These are phyloP conservation scores for Mesaphorura yosii DNA, from an alignment of 1,140 invertebrate genomes.

Conservation along the genomic window DNA sequence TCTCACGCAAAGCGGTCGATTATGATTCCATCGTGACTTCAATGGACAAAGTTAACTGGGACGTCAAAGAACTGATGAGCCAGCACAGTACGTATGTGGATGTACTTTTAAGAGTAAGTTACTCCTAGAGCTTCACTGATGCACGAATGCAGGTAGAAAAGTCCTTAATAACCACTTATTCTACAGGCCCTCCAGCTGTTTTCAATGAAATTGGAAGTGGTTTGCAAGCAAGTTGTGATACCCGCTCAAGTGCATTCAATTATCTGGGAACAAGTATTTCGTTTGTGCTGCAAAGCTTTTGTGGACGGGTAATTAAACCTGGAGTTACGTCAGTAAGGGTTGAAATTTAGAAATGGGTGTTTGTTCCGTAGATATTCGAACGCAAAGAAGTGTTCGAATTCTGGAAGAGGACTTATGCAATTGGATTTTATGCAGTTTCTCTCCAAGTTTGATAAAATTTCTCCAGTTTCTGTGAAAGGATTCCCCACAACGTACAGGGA, in stretches of 20 bases:
- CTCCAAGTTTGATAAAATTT: constrained; percentile 77
- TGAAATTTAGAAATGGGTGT: neutral
- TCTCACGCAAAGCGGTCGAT: constrained; percentile 85
- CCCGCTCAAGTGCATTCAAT: constrained; percentile 54
- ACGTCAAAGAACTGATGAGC: constrained; percentile 77
- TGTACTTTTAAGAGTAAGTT: constrained; percentile 8
- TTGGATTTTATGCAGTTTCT: constrained; percentile 92
- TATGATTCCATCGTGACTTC: constrained; percentile 58
- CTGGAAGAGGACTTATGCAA: constrained; percentile 92
- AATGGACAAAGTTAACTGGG: constrained; percentile 93
- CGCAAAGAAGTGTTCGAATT: constrained; percentile 88
- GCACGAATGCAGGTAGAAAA: neutral
- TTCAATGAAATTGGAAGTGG: constrained; percentile 58
- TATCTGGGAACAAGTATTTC: constrained; percentile 72
- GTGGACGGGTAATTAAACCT: constrained; percentile 66
- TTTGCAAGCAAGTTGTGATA: constrained; percentile 53
- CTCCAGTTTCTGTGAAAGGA: constrained; percentile 53
- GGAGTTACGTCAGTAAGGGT: neutral
- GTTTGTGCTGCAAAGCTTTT: constrained; percentile 68
- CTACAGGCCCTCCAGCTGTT: constrained; percentile 66
- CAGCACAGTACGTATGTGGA: constrained; percentile 81
- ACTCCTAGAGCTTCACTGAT: neutral
- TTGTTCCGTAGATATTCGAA: constrained; percentile 60
- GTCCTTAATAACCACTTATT: neutral
- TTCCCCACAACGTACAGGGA: constrained; percentile 78